Evolutionary conservation across 2,888 invertebrate genomes (phyloP).

Genomic region (Tenthredo mesomela): DNA sequence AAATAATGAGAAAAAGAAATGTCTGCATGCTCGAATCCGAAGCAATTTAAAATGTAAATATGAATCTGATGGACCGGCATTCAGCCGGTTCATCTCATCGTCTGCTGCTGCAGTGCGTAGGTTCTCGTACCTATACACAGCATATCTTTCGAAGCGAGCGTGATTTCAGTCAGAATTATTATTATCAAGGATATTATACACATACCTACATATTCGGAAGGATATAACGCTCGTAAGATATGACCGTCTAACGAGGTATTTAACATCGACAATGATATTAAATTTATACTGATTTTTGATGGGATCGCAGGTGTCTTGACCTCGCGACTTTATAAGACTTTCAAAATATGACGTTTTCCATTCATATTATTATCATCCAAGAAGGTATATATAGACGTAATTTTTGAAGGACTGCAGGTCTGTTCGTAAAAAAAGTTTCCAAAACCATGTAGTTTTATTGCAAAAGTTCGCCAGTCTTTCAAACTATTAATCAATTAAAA

Average conservation of each 20-base stretch:
- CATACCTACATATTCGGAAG: neutral
- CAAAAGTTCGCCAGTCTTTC: neutral
- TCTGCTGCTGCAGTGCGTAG: neutral
- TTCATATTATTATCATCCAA: too few species aligned
- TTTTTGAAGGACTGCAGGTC: neutral
- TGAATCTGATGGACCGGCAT: constrained; percentile 41
- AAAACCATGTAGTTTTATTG: neutral
- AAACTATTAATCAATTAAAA: constrained; percentile 6
- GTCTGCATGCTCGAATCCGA: constrained; percentile 52
- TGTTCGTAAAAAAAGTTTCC: neutral
- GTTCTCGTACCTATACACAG: neutral
- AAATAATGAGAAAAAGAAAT: neutral
- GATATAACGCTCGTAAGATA: constrained; percentile 54
- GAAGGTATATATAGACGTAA: neutral
- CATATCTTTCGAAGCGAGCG: neutral
- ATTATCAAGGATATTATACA: constrained; percentile 55
- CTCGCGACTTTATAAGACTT: neutral
- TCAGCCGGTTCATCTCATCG: neutral
- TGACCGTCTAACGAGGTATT: constrained; percentile 66
- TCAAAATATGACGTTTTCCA: neutral
- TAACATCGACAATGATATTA: constrained; percentile 65
- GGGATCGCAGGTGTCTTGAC: constrained; percentile 26
- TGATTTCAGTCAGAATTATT: constrained; percentile 35
- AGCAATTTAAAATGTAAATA: constrained; percentile 67
- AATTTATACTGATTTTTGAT: constrained; percentile 59